Evolutionary conservation across 2,888 invertebrate genomes (phyloP), one percentile per base, ranked within the genome.

Genomic region (Nomada hirtipes): DNA sequence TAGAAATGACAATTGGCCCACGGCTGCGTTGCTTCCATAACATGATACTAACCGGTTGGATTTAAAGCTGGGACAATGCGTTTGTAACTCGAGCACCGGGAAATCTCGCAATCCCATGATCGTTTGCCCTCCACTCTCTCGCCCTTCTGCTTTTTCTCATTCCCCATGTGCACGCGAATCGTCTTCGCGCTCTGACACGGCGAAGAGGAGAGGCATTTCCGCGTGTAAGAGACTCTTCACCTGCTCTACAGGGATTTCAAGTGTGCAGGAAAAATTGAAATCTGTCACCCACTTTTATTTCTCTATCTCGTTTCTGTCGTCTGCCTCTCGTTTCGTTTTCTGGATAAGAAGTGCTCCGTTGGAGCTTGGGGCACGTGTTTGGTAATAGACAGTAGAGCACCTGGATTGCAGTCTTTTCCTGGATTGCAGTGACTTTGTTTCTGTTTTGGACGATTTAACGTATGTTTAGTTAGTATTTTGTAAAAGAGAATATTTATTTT

Each of bases 21-120:
- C 53, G 47, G 73, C 55, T 65, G 70, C 44, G 75, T 75, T 72
- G 74, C 81, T 75, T 52, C 88, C 86, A 90, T 88, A 91, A 91
- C 88, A 86, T 86, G 90, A 91, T 89, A 87, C 89, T 90, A 91
- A 90, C 89, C 86, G 86, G 13, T 86, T 84, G 89, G 89, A 90
- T 92, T 90, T 90, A 90, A 84, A 89, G 55, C 88, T 85, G 84
- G 89, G 85, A 91, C 90, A 91, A 92, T 90, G 91, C 87, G 84
- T 74, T 81, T 64, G 91, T 91, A 92, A 92, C 88, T 76, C 89
- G 91, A 92, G 90, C 85, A 86, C 79, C 88, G 87, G 90, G 90
- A 91, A 91, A 92, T 92, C 89, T 88, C 85, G 89, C 83, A 75
- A 87, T 87, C 83, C 73, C 84, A 57, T 61, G 72, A 67, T 74